Base-by-base conservation (phyloP, 1,140 invertebrate species). In the Camponotus floridanus region DNA sequence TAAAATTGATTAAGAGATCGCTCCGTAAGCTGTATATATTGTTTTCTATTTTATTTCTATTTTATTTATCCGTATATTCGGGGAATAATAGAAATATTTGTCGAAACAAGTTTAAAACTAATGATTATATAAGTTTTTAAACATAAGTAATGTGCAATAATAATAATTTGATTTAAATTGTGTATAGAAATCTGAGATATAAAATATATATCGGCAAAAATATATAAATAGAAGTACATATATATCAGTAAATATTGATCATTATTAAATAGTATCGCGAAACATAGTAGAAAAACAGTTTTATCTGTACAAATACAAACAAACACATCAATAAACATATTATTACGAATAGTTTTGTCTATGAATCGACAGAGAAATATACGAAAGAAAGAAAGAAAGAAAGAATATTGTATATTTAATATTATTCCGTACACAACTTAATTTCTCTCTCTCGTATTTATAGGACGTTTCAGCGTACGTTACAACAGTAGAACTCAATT, bases 401-500 rank as follows among this genome's bases (percentile, higher is more conserved):
- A 18, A 26, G n/a, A 3, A 48, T 33, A 68, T 42, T 18, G 1
- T 7, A 61, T 55, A 26, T 3, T 18, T 51, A 51, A 51, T 51
- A 18, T 68, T 26, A 51, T 11, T 9, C 6, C 6, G 18, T 36
- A 21, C 62, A 21, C 62, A 21, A 39, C 39, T 39, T 26, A 79
- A 67, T 57, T 31, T 57, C 26, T 55, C 13, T 64, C 26, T 55
- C 11, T 3, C 13, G 13, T 33, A 4, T n/a, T 65, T 67, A 65
- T 21, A 39, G 4, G 2, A 36, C 1, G 0, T 55, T 26, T 68
- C 13, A 9, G 33, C 33, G 9, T 70, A 31, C 7, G 15, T 80
- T 57, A 21, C 21, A n/a, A 26, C 26, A n/a, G 70, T 15, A 36
- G 8, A 70, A 70, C 36, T 70, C 78, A 45, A 70, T 80, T 80